Conservation (phyloP, 2,113 vertebrate species). For the Psammodynastes pulverulentus region DNA sequence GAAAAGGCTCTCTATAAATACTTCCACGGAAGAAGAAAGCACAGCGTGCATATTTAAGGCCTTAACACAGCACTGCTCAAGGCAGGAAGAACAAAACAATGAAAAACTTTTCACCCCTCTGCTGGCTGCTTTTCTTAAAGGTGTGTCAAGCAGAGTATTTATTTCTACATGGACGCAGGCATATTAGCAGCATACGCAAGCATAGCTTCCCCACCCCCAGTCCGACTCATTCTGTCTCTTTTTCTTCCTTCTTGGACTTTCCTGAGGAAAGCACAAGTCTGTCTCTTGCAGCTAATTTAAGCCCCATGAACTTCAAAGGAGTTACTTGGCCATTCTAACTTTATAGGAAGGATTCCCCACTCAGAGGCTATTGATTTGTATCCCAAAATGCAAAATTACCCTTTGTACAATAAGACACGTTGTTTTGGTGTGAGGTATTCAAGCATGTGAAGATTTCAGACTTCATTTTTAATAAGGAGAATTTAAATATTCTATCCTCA, state of each 20-base stretch:
- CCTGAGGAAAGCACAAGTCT: conserved; percentile 33
- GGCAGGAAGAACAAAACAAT: not conserved
- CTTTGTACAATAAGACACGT: not conserved
- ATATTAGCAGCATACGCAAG: not conserved
- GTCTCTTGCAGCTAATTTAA: conserved; percentile 53
- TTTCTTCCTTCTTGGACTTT: conserved; percentile 41
- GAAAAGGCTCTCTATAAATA: conserved; percentile 31
- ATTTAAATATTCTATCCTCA: not conserved
- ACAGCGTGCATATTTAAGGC: not conserved
- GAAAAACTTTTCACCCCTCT: conserved; percentile 25
- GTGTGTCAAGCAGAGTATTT: not conserved
- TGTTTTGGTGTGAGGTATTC: not conserved
- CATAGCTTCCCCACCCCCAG: conserved; percentile 2
- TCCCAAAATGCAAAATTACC: not conserved
- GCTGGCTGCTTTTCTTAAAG: not conserved
- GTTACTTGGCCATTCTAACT: conserved; percentile 39
- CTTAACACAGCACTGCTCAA: not conserved
- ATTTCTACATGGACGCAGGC: conserved; percentile 5
- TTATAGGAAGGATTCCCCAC: conserved; percentile 35
- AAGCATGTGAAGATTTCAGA: not conserved
- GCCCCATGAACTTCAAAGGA: conserved; percentile 53
- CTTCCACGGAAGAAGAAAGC: not conserved
- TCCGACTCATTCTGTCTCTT: not conserved
- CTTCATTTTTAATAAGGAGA: not conserved
- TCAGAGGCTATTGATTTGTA: not conserved